Evolutionary conservation across 2,888 invertebrate species (phyloP).

Genomic region (Andrena dorsata): DNA sequence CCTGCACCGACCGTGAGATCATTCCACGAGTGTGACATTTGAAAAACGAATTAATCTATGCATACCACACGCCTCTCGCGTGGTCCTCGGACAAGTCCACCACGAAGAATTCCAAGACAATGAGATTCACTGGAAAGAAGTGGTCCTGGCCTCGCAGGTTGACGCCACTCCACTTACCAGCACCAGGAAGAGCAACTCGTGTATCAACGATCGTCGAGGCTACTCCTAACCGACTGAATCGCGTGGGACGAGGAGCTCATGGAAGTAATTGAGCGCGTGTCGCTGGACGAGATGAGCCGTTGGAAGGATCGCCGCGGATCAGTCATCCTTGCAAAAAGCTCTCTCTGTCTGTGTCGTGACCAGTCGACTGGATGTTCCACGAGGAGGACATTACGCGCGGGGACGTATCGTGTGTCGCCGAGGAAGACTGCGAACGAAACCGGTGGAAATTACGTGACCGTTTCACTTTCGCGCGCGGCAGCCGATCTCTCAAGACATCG

Average conservation of each 20-base stretch:
- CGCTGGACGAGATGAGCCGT: slow-evolving; percentile 66
- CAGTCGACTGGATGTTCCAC: slow-evolving; percentile 33
- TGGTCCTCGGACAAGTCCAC: background rate
- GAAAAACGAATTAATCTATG: too few relatives aligned
- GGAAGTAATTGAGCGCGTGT: slow-evolving; percentile 68
- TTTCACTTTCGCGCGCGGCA: slow-evolving; percentile 63
- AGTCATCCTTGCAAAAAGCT: slow-evolving; percentile 60
- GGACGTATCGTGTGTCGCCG: slow-evolving; percentile 47
- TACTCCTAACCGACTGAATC: slow-evolving; percentile 54
- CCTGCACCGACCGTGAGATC: too few relatives aligned
- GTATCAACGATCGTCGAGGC: slow-evolving; percentile 27
- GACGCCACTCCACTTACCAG: slow-evolving; percentile 5
- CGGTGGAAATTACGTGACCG: slow-evolving; percentile 58
- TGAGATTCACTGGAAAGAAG: background rate
- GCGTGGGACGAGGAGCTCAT: slow-evolving; percentile 63
- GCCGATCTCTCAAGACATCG: slow-evolving; percentile 27
- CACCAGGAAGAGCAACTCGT: slow-evolving; percentile 30
- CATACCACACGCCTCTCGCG: too few relatives aligned
- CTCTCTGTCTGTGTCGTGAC: slow-evolving; percentile 13
- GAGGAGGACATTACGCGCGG: slow-evolving; percentile 45
- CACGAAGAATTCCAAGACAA: background rate
- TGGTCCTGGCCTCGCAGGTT: background rate
- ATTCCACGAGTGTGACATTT: too few relatives aligned
- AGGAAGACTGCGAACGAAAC: slow-evolving; percentile 38
- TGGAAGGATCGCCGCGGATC: slow-evolving; percentile 65